Evolutionary conservation across 23 tunicate genomes (phyloP), one percentile per base, ranked within the genome.

Genomic region (Aplidium turbinatum): DNA sequence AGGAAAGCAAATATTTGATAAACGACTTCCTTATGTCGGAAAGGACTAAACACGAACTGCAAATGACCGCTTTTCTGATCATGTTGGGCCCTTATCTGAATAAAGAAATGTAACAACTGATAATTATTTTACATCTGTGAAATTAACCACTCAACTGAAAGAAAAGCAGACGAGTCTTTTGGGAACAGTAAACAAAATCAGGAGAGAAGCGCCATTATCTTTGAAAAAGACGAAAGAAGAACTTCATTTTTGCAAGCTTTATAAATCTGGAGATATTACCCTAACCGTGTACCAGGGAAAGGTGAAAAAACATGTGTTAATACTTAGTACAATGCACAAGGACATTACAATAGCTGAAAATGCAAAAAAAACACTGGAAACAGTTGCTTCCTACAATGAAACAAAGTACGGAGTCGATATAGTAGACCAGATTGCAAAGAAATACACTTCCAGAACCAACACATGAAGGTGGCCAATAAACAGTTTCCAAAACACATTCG

Each of bases 121-220:
- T 38, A 65, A 50, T 38, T 38, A 65, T 35, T 65, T 65, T 29
- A 65, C 50, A 36, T 36, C 48, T 65, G 48, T 65, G 72, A 65
- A 65, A 65, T 65, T 35, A 65, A 30, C 50, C 72, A 38, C n/a
- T 65, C 72, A 65, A 13, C 23, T 11, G 50, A 65, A 65, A 60
- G 67, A 47, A 70, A 70, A 47, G 36, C 76, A 70, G 47, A 47
- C 35, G 26, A 70, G 34, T 47, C 76, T 70, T 47, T 36, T 70
- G 57, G 38, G 76, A 70, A 70, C 58, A 47, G 20, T 46, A 47
- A 70, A 70, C 58, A 70, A 70, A 70, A 70, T 70, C 57, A 16
- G 58, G 58, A 70, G 76, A 70, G 58, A 70, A 48, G 76, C 48
- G 76, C 58, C 76, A 47, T 47, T 70, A 70, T 28, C 76, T 46